A percentile compares a stretch with the other conserved stretches of the same genome.
These are phyloP conservation scores for Gyrodactylus bullatarudis DNA, from an alignment of 1,140 invertebrate species.

Conservation along the genomic window DNA sequence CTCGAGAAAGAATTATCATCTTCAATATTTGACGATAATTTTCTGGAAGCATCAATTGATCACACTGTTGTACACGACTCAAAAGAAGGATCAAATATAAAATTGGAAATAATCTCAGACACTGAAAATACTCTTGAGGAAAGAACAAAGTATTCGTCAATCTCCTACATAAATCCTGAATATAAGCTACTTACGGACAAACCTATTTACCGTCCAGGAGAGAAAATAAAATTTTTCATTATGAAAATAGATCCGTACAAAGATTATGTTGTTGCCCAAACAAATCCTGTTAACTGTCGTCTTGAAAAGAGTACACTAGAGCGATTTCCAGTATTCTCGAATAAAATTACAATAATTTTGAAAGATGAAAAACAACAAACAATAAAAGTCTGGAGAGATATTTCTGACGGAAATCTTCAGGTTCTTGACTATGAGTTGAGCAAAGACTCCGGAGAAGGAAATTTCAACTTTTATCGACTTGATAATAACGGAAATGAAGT, in stretches of 20 bases:
- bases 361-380: not conserved
- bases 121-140: not conserved
- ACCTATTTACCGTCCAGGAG: slow-evolving; percentile 1
- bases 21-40: not conserved
- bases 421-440: not conserved
- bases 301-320: not conserved
- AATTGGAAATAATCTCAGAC: not conserved
- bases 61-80: not conserved
- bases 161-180: not conserved
- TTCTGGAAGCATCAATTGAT: not conserved
- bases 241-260: not conserved
- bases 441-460: not conserved
- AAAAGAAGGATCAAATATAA: not conserved
- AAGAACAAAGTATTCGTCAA: not conserved
- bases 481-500: not conserved
- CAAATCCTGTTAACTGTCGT: not conserved
- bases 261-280: not conserved
- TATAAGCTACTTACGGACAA: not conserved
- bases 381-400: not conserved
- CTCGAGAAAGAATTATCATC: not conserved
- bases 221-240: not conserved
- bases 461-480: not conserved
- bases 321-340: not conserved
- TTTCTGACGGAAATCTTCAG: not conserved
- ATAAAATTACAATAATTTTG: not conserved